phyloP scores from a whole-genome alignment of 2,797 vertebrate genomes.

The Gymnoscopelus microlampas region DNA sequence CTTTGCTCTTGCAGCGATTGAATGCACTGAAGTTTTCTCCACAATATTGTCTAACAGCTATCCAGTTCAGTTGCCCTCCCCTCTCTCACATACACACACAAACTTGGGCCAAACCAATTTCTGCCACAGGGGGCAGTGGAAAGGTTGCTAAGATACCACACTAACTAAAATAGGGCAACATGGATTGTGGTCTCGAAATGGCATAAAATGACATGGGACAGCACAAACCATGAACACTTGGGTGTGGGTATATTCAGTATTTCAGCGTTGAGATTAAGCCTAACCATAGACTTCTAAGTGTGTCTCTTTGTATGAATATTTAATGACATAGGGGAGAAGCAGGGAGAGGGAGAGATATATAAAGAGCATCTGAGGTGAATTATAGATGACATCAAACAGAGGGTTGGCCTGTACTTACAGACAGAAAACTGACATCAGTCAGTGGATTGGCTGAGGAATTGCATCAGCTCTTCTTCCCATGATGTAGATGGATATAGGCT shows the following conservation, averaged over 20 bases:
- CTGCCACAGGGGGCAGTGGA: constrained; percentile 37
- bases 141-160: constrained; percentile 68
- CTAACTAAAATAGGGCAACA: constrained; percentile 19
- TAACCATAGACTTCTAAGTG: constrained; percentile 21
- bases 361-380: constrained; percentile 65
- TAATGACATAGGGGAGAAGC: constrained; percentile 41
- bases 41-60: constrained; percentile 8
- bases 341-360: constrained; percentile 54
- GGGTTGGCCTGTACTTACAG: constrained; percentile 40
- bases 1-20: not conserved
- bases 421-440: not conserved
- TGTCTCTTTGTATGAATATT: constrained; percentile 67
- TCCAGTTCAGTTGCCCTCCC: not conserved
- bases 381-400: constrained; percentile 59
- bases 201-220: not conserved
- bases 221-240: not conserved
- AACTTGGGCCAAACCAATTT: constrained; percentile 22
- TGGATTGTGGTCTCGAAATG: constrained; percentile 9
- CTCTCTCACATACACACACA: constrained; percentile 1
- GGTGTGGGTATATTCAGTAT: not conserved
- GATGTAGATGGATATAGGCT: no score
- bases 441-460: no score
- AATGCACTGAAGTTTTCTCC: constrained; percentile 25
- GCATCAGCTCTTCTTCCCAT: no score
- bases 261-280: not conserved